Conservation (phyloP, 2,113 vertebrate species). For the Burhinus oedicnemus region DNA sequence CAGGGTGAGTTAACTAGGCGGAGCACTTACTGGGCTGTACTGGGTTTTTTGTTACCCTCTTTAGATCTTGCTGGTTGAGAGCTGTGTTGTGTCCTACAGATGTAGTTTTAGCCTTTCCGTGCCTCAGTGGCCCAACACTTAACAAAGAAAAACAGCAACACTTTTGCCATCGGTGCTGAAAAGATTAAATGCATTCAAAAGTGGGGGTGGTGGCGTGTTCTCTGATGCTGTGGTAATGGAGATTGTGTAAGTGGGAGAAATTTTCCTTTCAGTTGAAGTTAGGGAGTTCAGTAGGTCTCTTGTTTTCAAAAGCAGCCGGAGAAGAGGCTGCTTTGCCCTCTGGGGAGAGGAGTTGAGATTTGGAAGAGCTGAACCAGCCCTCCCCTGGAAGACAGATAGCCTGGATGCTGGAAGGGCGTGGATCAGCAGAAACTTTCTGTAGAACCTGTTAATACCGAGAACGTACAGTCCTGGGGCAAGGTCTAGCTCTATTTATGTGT, state of each 20-base stretch:
- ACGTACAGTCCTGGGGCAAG: not conserved
- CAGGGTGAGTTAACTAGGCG: rapidly evolving
- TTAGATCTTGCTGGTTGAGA: not conserved
- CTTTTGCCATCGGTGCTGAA: not conserved
- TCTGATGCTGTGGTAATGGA: not conserved
- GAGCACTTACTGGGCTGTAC: not conserved
- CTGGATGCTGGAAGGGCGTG: not conserved
- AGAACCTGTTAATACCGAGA: not conserved
- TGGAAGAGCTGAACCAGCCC: not conserved
- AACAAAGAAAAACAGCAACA: not conserved
- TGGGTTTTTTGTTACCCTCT: not conserved
- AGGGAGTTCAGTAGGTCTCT: not conserved
- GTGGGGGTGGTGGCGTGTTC: not conserved
- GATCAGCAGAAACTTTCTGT: not conserved
- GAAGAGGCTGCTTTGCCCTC: not conserved
- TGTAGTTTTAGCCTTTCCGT: not conserved
- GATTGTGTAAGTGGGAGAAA: not conserved
- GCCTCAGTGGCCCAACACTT: not conserved
- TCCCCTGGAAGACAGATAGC: not conserved
- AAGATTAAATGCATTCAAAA: not conserved
- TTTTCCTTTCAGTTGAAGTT: not conserved
- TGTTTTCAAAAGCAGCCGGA: not conserved
- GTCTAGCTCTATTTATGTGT: not conserved
- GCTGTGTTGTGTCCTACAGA: not conserved
- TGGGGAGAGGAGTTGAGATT: not conserved